phyloP scores from a whole-genome alignment of 2,797 vertebrate species.

The Liasis olivaceus region DNA sequence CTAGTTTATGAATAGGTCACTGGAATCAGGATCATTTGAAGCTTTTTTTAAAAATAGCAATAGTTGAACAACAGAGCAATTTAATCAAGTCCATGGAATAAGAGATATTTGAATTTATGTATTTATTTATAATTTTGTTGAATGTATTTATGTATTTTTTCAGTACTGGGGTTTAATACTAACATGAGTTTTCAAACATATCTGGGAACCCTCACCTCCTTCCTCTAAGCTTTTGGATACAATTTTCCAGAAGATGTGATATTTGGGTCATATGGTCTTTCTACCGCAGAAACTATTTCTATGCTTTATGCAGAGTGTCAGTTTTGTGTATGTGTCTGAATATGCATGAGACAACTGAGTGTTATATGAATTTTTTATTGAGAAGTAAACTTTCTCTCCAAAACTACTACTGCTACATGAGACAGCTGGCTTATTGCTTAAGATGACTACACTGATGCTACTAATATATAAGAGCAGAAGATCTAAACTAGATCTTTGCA shows the following conservation, averaged over 20 bases:
- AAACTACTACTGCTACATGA: neutral
- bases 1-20: neutral
- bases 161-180: neutral
- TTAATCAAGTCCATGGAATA: neutral
- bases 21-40: neutral
- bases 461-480: neutral
- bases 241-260: neutral
- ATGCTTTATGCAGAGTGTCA: neutral
- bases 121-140: neutral
- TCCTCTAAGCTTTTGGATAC: neutral
- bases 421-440: neutral
- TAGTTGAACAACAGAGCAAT: neutral
- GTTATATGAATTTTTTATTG: neutral
- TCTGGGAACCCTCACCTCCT: neutral
- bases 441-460: neutral
- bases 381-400: neutral
- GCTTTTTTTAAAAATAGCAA: neutral
- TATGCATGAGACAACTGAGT: neutral
- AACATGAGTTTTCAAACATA: neutral
- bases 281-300: neutral
- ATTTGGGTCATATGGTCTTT: neutral
- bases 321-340: neutral
- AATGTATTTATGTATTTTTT: neutral
- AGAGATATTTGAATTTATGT: neutral
- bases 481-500: neutral